Evolutionary conservation across 2,888 invertebrate genomes (phyloP), one percentile per base, ranked within the genome.

Genomic region (Drosophila dives): DNA sequence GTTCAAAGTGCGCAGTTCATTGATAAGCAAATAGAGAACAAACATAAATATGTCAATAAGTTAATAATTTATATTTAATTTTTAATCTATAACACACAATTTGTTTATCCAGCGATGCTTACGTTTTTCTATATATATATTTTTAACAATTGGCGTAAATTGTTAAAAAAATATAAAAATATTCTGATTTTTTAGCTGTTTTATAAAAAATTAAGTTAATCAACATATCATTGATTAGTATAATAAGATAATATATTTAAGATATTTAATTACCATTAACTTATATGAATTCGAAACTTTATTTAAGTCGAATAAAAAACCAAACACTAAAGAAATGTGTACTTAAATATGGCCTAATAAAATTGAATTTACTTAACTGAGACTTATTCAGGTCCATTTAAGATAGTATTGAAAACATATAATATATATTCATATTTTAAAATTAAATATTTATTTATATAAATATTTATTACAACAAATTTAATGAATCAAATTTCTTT

Each of bases 1-100:
- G 61, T 59, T 64, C 20, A 34, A 53, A 73, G 51, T 69, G 70
- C 75, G 77, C 77, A 75, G 40, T 58, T 56, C 75, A 75, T 75
- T 77, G 72, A 80, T 71, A 50, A 78, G 51, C 12, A 12, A 40
- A 26, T 33, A 7, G 33, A 36, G 17, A 38, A 20, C 10, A 15
- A 23, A 23, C 1, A 10, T 2, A n/a, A 26, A 56, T 32, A 3
- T 33, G 11, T n/a, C 2, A 11, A n/a, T 8, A 23, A 23, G 8
- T 23, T 1, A 23, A 15, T 23, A 23, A 45, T 45, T 23, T 23
- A 45, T 20, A 45, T 45, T 3, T 36, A 3, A 3, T 10, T 11
- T 11, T 40, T 17, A 17, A 38, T 17, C 0, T 17, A 17, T 36
- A 7, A 17, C 17, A 40, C 4, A n/a, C 1, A n/a, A n/a, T n/a